These are phyloP conservation scores for Melitaea cinxia DNA, from an alignment of 1,140 invertebrate species.

Conservation along the genomic window DNA sequence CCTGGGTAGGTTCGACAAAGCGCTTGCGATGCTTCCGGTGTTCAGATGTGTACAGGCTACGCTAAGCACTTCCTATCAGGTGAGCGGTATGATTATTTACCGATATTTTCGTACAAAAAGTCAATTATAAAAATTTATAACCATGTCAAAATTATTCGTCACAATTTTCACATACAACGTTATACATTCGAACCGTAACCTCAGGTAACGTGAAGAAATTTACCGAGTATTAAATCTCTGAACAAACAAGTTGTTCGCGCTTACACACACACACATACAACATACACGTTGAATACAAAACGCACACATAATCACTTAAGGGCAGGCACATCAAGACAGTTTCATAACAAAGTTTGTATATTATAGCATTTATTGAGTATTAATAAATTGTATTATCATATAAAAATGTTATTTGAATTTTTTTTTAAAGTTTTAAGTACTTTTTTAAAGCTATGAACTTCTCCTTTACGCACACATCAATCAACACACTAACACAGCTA, in stretches of 20 bases:
- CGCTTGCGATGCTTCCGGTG: no score
- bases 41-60: no score
- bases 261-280: constrained; percentile 51
- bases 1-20: no score
- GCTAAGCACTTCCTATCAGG: no score
- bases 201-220: constrained; percentile 78
- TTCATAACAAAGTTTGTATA: no score
- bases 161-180: constrained; percentile 44
- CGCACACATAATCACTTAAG: neutral
- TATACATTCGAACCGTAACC: constrained; percentile 37
- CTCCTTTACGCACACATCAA: constrained; percentile 28
- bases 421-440: no score
- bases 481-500: neutral
- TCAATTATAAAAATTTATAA: neutral
- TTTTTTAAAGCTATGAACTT: neutral
- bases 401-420: no score
- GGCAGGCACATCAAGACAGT: no score
- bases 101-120: no score
- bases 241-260: constrained; percentile 79
- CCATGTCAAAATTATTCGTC: neutral
- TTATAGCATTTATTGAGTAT: no score
- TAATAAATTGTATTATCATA: no score
- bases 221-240: constrained; percentile 80
- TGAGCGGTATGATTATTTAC: no score
- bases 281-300: constrained; percentile 7